Conservation (phyloP, 2,797 vertebrate species). For the Aulostomus chinensis region DNA sequence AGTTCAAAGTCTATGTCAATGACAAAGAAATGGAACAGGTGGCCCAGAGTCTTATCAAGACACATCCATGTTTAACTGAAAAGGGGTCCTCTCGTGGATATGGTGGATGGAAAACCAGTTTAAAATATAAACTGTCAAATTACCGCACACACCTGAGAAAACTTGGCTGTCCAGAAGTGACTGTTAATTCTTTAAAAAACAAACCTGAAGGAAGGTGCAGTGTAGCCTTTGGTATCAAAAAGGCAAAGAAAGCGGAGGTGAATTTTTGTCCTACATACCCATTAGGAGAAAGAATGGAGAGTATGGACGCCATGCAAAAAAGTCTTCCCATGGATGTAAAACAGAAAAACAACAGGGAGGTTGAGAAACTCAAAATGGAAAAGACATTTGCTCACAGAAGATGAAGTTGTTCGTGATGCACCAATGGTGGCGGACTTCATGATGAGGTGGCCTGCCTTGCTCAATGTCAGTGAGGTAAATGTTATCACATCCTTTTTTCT, state of each 20-base stretch:
- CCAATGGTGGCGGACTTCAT: too few relatives aligned
- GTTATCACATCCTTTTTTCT: too few relatives aligned
- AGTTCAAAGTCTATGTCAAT: conserved; percentile 53
- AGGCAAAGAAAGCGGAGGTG: conserved; percentile 35
- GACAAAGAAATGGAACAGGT: conserved; percentile 58
- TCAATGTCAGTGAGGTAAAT: too few relatives aligned
- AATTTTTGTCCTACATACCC: conserved; percentile 39
- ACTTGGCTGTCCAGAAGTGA: conserved; percentile 33
- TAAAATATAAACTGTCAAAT: conserved; percentile 41
- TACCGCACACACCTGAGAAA: conserved; percentile 35
- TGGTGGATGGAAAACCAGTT: conserved; percentile 28
- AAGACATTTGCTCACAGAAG: too few relatives aligned
- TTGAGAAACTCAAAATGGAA: too few relatives aligned
- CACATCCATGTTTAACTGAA: conserved; percentile 20
- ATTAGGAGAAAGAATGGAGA: conserved; percentile 29
- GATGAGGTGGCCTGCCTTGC: too few relatives aligned
- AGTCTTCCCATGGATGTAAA: conserved; percentile 4
- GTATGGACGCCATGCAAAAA: conserved; percentile 27
- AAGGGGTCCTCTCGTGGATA: conserved; percentile 16
- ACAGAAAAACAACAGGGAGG: too few relatives aligned
- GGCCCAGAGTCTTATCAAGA: conserved; percentile 33
- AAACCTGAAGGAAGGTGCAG: conserved; percentile 19
- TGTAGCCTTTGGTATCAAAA: conserved; percentile 43
- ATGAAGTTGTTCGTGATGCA: too few relatives aligned
- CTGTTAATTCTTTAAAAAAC: conserved; percentile 25